Evolutionary conservation across 2,113 vertebrate genomes (phyloP).

Genomic region (Ptilonorhynchus violaceus): DNA sequence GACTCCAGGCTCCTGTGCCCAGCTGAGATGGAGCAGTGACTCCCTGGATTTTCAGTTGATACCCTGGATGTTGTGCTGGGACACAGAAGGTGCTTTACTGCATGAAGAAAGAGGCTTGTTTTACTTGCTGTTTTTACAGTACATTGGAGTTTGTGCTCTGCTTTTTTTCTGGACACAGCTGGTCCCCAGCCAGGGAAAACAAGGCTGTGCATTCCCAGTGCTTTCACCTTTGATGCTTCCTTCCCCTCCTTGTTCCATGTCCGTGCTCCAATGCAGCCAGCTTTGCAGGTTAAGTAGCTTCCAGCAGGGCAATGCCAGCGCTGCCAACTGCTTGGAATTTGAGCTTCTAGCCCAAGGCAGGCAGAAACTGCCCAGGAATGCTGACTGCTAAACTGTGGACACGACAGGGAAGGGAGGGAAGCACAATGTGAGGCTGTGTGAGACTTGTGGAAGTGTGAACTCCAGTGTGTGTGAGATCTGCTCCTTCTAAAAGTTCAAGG

Average conservation of each 20-base stretch:
- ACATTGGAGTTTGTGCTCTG: not conserved
- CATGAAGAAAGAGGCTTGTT: not conserved
- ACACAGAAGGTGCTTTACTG: not conserved
- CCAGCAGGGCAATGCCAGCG: not conserved
- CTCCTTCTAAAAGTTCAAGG: not conserved
- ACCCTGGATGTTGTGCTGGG: not conserved
- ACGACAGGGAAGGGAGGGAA: not conserved
- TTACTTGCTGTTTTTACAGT: not conserved
- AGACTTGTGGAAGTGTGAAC: not conserved
- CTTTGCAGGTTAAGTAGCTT: not conserved
- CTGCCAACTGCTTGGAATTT: conserved; percentile 13
- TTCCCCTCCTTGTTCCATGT: not conserved
- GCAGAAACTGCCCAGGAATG: not conserved
- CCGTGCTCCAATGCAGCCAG: not conserved
- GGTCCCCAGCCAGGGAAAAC: not conserved
- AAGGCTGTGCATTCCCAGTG: not conserved
- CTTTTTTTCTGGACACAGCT: not conserved
- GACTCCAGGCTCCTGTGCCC: not conserved
- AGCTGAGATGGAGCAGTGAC: not conserved
- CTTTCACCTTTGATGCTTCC: not conserved
- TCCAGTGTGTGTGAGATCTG: not conserved
- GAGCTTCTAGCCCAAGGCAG: not conserved
- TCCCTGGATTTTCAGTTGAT: not conserved
- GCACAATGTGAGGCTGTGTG: not conserved
- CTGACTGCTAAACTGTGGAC: not conserved